Evolutionary conservation across 2,113 vertebrate genomes (phyloP).

Genomic region (Tamias sibiricus): DNA sequence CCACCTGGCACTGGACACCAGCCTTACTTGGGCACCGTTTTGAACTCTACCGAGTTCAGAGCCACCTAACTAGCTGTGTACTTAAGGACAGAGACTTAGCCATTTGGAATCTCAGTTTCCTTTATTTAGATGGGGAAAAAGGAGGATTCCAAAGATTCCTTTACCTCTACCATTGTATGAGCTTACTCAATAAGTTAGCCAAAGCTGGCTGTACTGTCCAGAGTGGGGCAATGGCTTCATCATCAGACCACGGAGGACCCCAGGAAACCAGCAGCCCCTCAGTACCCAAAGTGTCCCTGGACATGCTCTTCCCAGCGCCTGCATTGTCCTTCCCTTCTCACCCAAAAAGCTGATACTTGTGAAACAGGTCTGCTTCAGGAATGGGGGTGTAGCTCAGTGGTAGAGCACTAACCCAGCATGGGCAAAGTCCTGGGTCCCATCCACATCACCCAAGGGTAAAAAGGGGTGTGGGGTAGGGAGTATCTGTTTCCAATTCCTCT

Average conservation of each 20-base stretch:
- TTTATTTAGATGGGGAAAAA: background rate
- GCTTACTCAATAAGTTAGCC: background rate
- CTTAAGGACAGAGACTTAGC: background rate
- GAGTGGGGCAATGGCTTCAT: background rate
- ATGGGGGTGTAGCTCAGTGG: background rate
- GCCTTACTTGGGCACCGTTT: background rate
- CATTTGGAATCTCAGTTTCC: background rate
- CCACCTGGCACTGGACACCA: accelerated
- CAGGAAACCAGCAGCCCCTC: background rate
- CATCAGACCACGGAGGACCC: background rate
- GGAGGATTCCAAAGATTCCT: background rate
- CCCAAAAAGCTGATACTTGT: background rate
- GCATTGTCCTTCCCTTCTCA: background rate
- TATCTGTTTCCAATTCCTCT: background rate
- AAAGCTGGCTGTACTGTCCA: background rate
- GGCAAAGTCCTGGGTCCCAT: background rate
- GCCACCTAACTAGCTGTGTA: background rate
- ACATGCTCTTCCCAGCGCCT: background rate
- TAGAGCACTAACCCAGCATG: background rate
- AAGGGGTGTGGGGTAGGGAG: too few relatives aligned
- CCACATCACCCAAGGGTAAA: background rate
- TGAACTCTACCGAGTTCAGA: background rate
- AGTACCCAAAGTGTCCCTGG: too few relatives aligned
- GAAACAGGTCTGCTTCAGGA: background rate
- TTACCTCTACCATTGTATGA: background rate